Evolutionary conservation across 2,113 vertebrate genomes (phyloP), one percentile per base, ranked within the genome.

Genomic region (Phyllostomus hastatus): DNA sequence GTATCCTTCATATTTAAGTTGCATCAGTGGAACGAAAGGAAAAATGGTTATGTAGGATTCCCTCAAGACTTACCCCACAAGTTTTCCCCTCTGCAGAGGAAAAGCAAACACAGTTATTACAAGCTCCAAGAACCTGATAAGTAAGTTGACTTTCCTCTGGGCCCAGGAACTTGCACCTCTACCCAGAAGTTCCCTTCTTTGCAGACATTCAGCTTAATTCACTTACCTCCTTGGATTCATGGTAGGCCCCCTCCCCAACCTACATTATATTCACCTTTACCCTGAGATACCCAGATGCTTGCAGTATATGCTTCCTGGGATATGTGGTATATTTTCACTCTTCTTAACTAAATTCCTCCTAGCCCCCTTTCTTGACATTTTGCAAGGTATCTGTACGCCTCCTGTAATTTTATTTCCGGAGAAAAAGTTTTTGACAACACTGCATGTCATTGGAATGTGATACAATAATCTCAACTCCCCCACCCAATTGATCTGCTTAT

Each of bases 291-390:
- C 52, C 82, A 57, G 91, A 86, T 50, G 46, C 85, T 95, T 57
- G 4, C 59, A 88, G 46, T 22, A 20, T 24, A 43, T 66, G 69
- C 33, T 94, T 96, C 90, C 48, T 70, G 78, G 22, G 38, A 67
- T 85, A 95, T 41, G 38, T 35, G 33, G 72, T 61, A 67, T 78
- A 57, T 85, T 92, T 97, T 94, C 94, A 93, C 75, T 93, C 83
- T 89, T 91, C 70, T 59, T 93, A 93, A 94, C 57, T 67, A 83
- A 95, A 93, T 95, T 54, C 70, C n/a, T 69, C 69, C 38, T 54
- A 94, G 41, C 41, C 57, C 78, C 83, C 69, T 86, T 94, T 87
- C 80, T 52, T 96, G 96, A 95, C 97, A 97, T 95, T 97, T 87
- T 96, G 54, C 95, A 97, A 98, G 90, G 86, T 94, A 92, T 95